Evolutionary conservation across 2,888 invertebrate species (phyloP).

Genomic region (Drosophila diplacantha): DNA sequence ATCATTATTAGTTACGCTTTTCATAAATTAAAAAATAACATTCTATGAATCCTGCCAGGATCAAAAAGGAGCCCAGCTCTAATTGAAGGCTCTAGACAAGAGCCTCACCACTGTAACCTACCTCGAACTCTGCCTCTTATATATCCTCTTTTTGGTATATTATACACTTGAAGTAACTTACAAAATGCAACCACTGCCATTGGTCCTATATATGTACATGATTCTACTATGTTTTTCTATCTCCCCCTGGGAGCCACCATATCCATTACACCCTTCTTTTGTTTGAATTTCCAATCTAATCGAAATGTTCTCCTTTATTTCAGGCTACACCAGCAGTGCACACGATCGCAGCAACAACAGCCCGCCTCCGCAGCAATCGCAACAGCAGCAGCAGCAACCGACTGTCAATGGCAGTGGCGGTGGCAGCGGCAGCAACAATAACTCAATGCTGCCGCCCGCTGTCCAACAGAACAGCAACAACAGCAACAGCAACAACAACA

Average conservation of each 20-base stretch:
- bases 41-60: too few species aligned
- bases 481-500: constrained; percentile 53
- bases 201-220: neutral
- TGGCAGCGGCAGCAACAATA: constrained; percentile 43
- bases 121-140: too few species aligned
- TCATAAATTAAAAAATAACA: neutral
- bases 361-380: constrained; percentile 69
- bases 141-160: neutral
- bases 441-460: constrained; percentile 57
- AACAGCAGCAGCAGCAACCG: constrained; percentile 52
- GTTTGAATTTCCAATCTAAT: constrained; percentile 4
- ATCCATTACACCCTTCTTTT: neutral
- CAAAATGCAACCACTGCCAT: neutral
- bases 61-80: too few species aligned
- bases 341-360: constrained; percentile 76
- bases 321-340: constrained; percentile 72
- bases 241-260: neutral
- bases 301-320: constrained; percentile 5
- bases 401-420: constrained; percentile 50
- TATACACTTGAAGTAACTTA: neutral
- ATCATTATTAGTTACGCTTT: too few species aligned
- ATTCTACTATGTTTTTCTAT: neutral
- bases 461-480: constrained; percentile 46
- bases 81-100: too few species aligned
- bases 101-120: too few species aligned